Base-by-base conservation (phyloP, 2,888 invertebrate genomes). In the Scaptomyza reducta region DNA sequence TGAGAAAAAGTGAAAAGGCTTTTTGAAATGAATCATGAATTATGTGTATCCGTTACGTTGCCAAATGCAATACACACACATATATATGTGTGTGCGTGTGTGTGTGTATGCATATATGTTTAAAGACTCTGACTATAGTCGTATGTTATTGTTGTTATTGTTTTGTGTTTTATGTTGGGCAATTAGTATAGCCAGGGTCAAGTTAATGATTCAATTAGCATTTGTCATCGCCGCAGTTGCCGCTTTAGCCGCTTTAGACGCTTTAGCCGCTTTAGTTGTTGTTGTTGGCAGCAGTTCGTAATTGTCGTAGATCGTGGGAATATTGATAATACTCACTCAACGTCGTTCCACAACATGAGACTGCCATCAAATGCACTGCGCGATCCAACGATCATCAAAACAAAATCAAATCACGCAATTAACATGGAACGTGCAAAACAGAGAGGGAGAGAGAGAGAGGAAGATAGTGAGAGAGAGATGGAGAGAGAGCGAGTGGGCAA, bases 171-270 rank as follows among this genome's bases (percentile, higher is more conserved):
- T 71, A 80, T 80, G 82, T 81, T 83, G 78, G 78, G 67, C 83
- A 83, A 81, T 81, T 81, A 81, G 72, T 65, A n/a, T 58, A 55
- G 45, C 53, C 82, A 82, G 82, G 82, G 82, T 82, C 84, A 82
- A 63, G 77, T 81, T 79, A 82, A 82, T 82, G 84, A 82, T 82
- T 82, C 84, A 82, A 82, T 82, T 82, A 82, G 79, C 82, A 82
- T 82, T 82, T 82, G 84, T 84, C 82, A 82, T 81, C 84, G 55
- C 65, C n/a, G 38, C 38, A 38, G 35, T 31, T 40, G 41, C 27
- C 42, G 18, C 25, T 50, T 22, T n/a, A 33, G 35, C n/a, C 7
- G 22, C 25, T 11, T 22, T 14, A 2, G 22, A n/a, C 18, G 33
- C 9, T 47, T 6, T 31, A 18, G 47, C 1, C 14, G 29, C 6